A percentile compares a stretch with the other conserved stretches of the same genome.
Conservation (phyloP, 2,888 invertebrate species). For the Drosophila stalkeri region DNA sequence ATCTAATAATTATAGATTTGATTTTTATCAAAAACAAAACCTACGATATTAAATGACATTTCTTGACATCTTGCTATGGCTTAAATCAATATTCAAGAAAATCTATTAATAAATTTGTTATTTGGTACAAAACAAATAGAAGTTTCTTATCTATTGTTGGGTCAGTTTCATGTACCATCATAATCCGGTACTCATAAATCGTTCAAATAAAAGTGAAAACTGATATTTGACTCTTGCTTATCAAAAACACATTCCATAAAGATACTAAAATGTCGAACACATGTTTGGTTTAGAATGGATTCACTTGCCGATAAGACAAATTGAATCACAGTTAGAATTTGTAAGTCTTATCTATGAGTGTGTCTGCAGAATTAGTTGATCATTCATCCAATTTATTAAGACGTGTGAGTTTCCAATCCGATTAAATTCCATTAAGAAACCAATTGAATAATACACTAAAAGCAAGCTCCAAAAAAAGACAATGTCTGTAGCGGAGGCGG, state of each 20-base stretch:
- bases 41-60: no score
- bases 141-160: conserved; percentile 16
- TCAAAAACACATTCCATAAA: conserved; percentile 26
- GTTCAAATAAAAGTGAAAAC: conserved; percentile 14
- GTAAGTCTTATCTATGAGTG: conserved; percentile 24
- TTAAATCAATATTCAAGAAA: background rate
- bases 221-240: conserved; percentile 18
- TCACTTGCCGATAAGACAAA: conserved; percentile 28
- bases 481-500: background rate
- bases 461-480: background rate
- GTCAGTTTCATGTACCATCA: background rate
- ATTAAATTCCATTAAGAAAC: conserved; percentile 8
- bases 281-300: conserved; percentile 14
- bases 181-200: conserved; percentile 10
- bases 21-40: no score
- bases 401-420: background rate
- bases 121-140: background rate
- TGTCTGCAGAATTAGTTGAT: conserved; percentile 19
- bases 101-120: background rate
- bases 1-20: background rate
- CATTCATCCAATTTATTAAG: background rate
- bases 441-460: background rate
- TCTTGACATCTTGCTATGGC: background rate
- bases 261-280: conserved; percentile 6
- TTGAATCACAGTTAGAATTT: conserved; percentile 21